Evolutionary conservation across 2,113 vertebrate species (phyloP).

Genomic region (Oncorhynchus masou): DNA sequence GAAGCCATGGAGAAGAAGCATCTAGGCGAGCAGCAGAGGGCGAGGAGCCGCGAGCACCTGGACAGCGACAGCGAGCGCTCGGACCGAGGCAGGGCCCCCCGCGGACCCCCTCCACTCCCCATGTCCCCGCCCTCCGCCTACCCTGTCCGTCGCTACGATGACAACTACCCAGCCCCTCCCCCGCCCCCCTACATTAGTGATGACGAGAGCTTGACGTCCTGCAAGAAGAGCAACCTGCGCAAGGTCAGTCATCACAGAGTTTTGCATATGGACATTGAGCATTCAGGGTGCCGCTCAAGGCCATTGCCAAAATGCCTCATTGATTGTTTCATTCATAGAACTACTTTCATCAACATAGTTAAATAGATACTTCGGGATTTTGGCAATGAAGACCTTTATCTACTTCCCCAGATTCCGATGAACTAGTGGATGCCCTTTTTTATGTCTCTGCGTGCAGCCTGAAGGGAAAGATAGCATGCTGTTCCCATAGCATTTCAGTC

Average conservation of each 20-base stretch:
- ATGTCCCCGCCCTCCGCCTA: conserved; percentile 59
- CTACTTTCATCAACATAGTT: background rate
- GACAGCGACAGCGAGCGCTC: conserved; percentile 70
- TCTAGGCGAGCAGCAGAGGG: conserved; percentile 71
- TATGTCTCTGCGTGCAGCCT: no score
- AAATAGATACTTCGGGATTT: no score
- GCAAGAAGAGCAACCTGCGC: conserved; percentile 78
- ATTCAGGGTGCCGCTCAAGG: background rate
- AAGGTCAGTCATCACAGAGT: conserved; percentile 66
- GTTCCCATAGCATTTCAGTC: no score
- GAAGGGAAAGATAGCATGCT: no score
- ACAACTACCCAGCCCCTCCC: conserved; percentile 57
- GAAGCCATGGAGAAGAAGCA: conserved; percentile 83
- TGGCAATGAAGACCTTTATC: no score
- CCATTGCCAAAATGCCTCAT: background rate
- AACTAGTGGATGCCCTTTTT: no score
- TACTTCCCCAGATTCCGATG: no score
- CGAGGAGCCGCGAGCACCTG: conserved; percentile 73
- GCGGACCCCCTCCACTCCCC: conserved; percentile 70
- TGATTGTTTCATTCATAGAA: background rate
- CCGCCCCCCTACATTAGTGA: conserved; percentile 78
- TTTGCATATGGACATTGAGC: background rate
- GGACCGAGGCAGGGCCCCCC: conserved; percentile 52
- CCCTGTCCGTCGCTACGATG: conserved; percentile 43
- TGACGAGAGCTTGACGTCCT: conserved; percentile 77